Evolutionary conservation across 1,140 invertebrate genomes (phyloP).

Genomic region (Saccostrea glomerata): DNA sequence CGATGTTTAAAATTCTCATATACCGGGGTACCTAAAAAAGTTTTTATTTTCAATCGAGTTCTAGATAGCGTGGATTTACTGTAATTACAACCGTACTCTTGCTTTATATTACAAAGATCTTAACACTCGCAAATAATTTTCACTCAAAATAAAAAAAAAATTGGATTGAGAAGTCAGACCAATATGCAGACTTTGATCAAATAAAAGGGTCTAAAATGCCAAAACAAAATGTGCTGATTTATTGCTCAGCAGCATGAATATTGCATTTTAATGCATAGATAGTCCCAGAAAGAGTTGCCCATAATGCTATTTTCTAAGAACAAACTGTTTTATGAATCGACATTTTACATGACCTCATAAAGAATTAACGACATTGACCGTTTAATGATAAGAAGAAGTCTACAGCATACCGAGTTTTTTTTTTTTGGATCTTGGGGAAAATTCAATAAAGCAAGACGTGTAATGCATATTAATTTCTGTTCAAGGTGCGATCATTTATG

Average conservation of each 20-base stretch:
- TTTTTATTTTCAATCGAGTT: no score
- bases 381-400: not conserved
- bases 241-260: not conserved
- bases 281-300: not conserved
- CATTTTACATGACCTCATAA: slow-evolving; percentile 13
- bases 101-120: no score
- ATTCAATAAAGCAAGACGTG: no score
- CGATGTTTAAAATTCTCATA: no score
- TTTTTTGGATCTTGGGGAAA: not conserved
- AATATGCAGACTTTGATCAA: not conserved
- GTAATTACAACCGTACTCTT: no score
- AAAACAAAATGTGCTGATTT: not conserved
- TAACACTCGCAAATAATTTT: not conserved
- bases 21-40: no score
- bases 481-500: no score
- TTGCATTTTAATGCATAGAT: not conserved
- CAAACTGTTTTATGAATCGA: not conserved
- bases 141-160: not conserved
- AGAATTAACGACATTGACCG: not conserved
- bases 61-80: no score
- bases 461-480: no score
- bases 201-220: not conserved
- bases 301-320: not conserved
- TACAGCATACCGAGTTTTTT: not conserved
- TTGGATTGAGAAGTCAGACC: not conserved